phyloP scores from a whole-genome alignment of 2,797 vertebrate genomes.

The Phylloscopus collybita region DNA sequence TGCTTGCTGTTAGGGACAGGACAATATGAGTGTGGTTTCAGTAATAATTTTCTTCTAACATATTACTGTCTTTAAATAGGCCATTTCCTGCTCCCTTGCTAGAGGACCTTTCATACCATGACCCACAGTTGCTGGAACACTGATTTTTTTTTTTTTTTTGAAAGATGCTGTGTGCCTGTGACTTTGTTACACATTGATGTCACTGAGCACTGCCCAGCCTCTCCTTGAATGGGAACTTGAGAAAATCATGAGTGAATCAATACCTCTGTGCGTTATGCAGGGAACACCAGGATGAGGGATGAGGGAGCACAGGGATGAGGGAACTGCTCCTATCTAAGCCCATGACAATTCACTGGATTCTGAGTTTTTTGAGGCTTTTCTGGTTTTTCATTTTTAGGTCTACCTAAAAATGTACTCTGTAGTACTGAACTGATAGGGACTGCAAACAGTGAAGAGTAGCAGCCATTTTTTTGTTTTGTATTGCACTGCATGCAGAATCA shows the following conservation, averaged over 20 bases:
- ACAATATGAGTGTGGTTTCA: background rate
- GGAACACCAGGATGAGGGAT: background rate
- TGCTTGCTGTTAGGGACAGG: background rate
- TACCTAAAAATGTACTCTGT: background rate
- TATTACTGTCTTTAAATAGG: constrained; percentile 3
- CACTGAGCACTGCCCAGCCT: background rate
- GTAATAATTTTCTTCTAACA: constrained; percentile 6
- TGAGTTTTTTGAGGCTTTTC: background rate
- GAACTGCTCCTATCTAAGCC: background rate
- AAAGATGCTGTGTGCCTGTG: background rate
- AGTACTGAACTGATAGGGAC: background rate
- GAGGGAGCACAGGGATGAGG: background rate
- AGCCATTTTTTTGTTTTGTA: background rate
- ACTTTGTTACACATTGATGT: background rate
- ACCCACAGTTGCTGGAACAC: background rate
- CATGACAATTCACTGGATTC: background rate
- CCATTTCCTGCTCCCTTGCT: background rate
- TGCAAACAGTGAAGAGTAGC: background rate
- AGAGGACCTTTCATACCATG: background rate
- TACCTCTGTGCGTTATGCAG: background rate
- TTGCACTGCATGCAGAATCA: background rate
- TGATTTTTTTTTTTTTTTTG: background rate
- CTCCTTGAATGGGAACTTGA: background rate
- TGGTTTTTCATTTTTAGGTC: background rate
- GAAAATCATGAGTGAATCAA: background rate